phyloP scores from a whole-genome alignment of 1,140 invertebrate species.

The Drusus annulatus region DNA sequence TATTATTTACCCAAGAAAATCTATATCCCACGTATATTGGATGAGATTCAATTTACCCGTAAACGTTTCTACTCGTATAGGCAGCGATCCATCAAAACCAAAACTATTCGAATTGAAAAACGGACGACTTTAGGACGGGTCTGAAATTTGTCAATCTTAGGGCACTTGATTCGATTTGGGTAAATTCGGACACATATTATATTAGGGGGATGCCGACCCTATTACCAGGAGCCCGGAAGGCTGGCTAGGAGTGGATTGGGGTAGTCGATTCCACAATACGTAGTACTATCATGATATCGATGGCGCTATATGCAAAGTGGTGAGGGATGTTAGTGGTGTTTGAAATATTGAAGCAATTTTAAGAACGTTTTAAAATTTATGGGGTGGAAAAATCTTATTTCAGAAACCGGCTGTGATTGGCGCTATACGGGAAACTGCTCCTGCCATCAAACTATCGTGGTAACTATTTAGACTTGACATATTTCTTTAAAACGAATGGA shows the following conservation, averaged over 20 bases:
- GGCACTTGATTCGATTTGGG: conserved; percentile 30
- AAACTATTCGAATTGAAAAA: conserved; percentile 8
- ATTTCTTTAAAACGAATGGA: too few species aligned
- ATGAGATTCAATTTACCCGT: too few species aligned
- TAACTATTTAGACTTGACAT: too few species aligned
- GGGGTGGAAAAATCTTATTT: too few species aligned
- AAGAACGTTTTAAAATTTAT: too few species aligned
- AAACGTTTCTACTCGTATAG: too few species aligned
- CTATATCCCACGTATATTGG: too few species aligned
- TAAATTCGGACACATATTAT: conserved; percentile 1
- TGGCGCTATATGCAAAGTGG: background rate
- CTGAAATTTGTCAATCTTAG: conserved; percentile 26
- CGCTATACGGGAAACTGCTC: too few species aligned
- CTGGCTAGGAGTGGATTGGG: background rate
- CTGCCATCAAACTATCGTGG: too few species aligned
- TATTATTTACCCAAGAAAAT: too few species aligned
- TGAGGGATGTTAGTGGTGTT: background rate
- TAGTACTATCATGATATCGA: background rate
- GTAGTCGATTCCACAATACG: background rate
- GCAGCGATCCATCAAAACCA: background rate
- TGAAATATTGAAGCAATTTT: background rate
- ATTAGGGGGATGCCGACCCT: conserved; percentile 4
- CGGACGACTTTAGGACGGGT: background rate
- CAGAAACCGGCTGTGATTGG: too few species aligned
- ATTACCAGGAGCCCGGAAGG: background rate